Percentiles rank a stretch among this genome's conserved stretches.
phyloP scores from a whole-genome alignment of 2,888 invertebrate genomes.

The Luffia ferchaultella region DNA sequence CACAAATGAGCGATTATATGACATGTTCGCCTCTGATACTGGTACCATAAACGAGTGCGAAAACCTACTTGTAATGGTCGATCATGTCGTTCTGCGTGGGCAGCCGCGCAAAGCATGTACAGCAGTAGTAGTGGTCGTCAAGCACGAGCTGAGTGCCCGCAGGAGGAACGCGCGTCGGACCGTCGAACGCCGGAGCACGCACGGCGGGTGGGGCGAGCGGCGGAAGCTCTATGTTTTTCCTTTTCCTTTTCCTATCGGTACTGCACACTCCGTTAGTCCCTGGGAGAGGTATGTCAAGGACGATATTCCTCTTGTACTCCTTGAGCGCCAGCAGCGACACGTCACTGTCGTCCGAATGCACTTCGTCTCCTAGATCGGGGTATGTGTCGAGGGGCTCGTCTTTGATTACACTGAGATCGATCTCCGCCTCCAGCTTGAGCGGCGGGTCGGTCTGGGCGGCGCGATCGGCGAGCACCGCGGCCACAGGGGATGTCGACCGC shows the following conservation, averaged over 20 bases:
- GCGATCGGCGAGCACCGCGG: slow-evolving; percentile 19
- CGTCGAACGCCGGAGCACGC: too few relatives aligned
- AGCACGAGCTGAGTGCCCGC: too few relatives aligned
- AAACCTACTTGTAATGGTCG: slow-evolving; percentile 46
- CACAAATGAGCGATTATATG: neutral
- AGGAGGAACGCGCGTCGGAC: too few relatives aligned
- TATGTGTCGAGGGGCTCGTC: slow-evolving; percentile 24
- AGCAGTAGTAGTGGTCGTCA: slow-evolving; percentile 30
- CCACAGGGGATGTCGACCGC: neutral
- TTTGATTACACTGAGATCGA: slow-evolving; percentile 25
- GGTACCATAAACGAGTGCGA: too few relatives aligned
- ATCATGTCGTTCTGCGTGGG: slow-evolving; percentile 31
- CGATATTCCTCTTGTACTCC: slow-evolving; percentile 26
- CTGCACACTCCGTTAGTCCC: slow-evolving; percentile 12
- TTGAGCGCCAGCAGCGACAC: slow-evolving; percentile 35
- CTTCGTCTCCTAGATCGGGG: slow-evolving; percentile 13
- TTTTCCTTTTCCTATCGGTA: slow-evolving; percentile 13
- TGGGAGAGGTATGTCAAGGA: neutral
- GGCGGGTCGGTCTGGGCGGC: slow-evolving; percentile 35
- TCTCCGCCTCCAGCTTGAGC: neutral
- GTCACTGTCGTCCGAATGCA: slow-evolving; percentile 40
- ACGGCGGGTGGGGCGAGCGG: slow-evolving; percentile 1
- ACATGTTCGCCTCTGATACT: too few relatives aligned
- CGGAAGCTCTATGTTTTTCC: slow-evolving; percentile 14
- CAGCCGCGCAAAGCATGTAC: slow-evolving; percentile 41